Evolutionary conservation across 2,113 vertebrate genomes (phyloP), one percentile per base, ranked within the genome.

Genomic region (Prionailurus bengalensis): DNA sequence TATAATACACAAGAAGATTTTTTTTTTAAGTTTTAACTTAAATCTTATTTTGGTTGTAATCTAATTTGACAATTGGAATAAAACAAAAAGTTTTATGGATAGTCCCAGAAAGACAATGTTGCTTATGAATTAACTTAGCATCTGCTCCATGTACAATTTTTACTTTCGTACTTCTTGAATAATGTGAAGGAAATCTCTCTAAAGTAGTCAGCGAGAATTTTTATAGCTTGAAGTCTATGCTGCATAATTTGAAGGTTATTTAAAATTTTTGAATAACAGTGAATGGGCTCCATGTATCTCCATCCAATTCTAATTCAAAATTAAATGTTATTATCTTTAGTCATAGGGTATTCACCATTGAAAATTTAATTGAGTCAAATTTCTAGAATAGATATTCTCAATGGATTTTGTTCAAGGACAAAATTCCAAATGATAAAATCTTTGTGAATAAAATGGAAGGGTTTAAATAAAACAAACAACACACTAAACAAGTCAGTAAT

Each of bases 281-380:
- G 33, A 93, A 36, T 33, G 4, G 19, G 45, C 4, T 27, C 6
- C 8, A 45, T 89, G 29, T 63, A 19, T 86, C 21, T 81, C 42
- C 45, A 95, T 51, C 65, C 86, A 33, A 74, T 45, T 61, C 15
- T 79, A 73, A 66, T 27, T 58, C 23, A 95, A 97, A 96, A 83
- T 61, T 51, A 79, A 83, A 53, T 23, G 9, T 4, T 89, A 14
- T 73, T 90, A 36, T 1, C 19, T 76, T 8, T 89, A 51, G 6
- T 42, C 16, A 80, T 61, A 66, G 31, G 33, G 31, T 36, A 27
- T 53, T 90, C 31, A 65, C 21, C 39, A 90, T n/a, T 93, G 68
- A 74, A 81, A 89, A 61, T 51, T 51, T 90, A 93, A 90, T 61
- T 31, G 11, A 53, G 0, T 70, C 39, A 42, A 66, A 76, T 63